phyloP scores from a whole-genome alignment of 2,797 vertebrate genomes.

The Cirrhinus mrigala region DNA sequence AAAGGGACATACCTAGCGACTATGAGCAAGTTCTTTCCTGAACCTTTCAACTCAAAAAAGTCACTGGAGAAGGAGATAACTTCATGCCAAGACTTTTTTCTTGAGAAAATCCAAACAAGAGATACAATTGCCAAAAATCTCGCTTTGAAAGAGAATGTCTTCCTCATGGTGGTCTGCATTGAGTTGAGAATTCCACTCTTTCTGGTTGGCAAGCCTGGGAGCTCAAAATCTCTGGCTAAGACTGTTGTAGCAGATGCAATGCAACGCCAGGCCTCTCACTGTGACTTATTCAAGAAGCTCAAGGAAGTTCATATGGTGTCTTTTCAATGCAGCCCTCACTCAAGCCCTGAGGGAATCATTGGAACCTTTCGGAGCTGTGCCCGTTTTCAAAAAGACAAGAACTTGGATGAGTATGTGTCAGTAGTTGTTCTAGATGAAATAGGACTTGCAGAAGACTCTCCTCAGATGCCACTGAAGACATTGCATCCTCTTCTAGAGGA shows the following conservation, averaged over 20 bases:
- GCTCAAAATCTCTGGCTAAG: conserved; percentile 85
- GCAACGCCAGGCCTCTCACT: conserved; percentile 77
- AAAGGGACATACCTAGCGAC: conserved; percentile 72
- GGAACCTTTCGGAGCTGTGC: conserved; percentile 81
- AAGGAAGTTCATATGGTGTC: conserved; percentile 84
- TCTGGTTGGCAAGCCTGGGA: conserved; percentile 84
- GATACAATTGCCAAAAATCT: conserved; percentile 79
- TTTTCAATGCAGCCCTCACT: conserved; percentile 86
- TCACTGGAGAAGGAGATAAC: conserved; percentile 71
- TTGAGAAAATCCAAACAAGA: conserved; percentile 73
- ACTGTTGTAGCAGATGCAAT: conserved; percentile 82
- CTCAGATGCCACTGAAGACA: conserved; percentile 84
- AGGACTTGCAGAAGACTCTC: conserved; percentile 84
- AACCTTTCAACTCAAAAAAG: conserved; percentile 40
- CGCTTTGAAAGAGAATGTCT: conserved; percentile 84
- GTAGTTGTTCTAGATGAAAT: conserved; percentile 86
- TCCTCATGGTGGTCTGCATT: conserved; percentile 85
- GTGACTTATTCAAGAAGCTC: conserved; percentile 73
- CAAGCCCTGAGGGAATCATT: conserved; percentile 84
- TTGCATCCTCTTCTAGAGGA: conserved; percentile 84
- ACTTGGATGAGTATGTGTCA: conserved; percentile 79
- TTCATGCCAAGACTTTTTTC: conserved; percentile 76
- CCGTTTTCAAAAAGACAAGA: conserved; percentile 82
- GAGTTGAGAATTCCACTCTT: conserved; percentile 84
- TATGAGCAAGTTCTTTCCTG: conserved; percentile 71